phyloP scores from a whole-genome alignment of 2,888 invertebrate genomes.

The Luperina nickerlii region DNA sequence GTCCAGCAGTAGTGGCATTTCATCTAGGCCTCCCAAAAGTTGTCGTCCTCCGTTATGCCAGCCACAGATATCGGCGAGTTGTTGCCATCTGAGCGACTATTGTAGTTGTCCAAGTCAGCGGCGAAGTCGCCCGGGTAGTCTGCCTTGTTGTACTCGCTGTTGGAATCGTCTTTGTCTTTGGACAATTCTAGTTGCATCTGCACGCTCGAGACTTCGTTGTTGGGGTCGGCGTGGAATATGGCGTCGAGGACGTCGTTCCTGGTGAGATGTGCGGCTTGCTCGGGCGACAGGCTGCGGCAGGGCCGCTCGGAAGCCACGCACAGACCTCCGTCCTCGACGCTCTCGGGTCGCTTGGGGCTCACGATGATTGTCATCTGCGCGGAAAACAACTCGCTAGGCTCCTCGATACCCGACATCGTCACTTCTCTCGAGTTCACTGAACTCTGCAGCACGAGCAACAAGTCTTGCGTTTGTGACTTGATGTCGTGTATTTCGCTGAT shows the following conservation, averaged over 20 bases:
- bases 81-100: conserved; percentile 74
- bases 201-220: conserved; percentile 69
- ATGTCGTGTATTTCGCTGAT: conserved; percentile 68
- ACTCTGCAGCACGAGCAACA: conserved; percentile 76
- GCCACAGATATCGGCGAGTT: conserved; percentile 78
- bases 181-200: conserved; percentile 71
- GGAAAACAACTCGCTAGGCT: conserved; percentile 57
- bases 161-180: conserved; percentile 65
- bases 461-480: conserved; percentile 65
- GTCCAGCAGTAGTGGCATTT: neutral
- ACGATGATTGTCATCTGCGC: conserved; percentile 77
- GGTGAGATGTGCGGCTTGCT: conserved; percentile 66
- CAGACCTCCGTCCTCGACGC: neutral
- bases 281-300: conserved; percentile 61
- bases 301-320: neutral
- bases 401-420: conserved; percentile 49
- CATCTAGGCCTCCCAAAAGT: conserved; percentile 81
- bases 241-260: conserved; percentile 75
- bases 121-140: conserved; percentile 79
- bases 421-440: conserved; percentile 67
- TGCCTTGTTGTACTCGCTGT: conserved; percentile 66
- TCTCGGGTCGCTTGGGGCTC: conserved; percentile 72
- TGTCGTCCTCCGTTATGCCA: conserved; percentile 78
- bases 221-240: conserved; percentile 71
- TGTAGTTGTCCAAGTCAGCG: conserved; percentile 81